Percentiles rank a stretch among this genome's conserved stretches.
Conservation (phyloP, 2,888 invertebrate genomes). For the Machimus rusticus region DNA sequence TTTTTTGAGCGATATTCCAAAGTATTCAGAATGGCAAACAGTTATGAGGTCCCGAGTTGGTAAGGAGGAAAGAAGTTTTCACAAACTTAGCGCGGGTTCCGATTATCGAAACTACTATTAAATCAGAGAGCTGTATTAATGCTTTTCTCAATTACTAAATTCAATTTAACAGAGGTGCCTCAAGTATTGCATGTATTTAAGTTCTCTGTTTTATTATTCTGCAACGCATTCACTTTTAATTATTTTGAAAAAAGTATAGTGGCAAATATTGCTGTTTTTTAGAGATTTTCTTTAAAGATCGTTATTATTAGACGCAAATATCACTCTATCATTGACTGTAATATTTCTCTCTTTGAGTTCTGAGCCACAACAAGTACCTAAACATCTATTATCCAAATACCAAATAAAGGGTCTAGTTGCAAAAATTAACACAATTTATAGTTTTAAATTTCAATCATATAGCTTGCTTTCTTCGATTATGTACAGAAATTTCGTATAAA, state of each 20-base stretch:
- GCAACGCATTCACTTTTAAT: not conserved
- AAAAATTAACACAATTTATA: no score
- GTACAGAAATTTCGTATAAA: no score
- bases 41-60: conserved; percentile 93
- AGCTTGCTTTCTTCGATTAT: no score
- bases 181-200: not conserved
- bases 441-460: no score
- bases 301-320: not conserved
- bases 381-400: no score
- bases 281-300: not conserved
- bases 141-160: not conserved
- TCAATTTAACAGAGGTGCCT: not conserved
- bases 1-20: not conserved
- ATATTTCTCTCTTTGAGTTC: no score
- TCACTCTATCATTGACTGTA: no score
- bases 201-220: not conserved
- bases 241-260: not conserved
- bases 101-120: not conserved
- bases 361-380: no score
- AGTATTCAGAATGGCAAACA: conserved; percentile 75
- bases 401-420: no score
- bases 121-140: not conserved
- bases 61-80: conserved; percentile 57
- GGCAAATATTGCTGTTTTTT: not conserved
- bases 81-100: not conserved